phyloP scores from a whole-genome alignment of 1,140 invertebrate species.

The Glossosoma conforme region DNA sequence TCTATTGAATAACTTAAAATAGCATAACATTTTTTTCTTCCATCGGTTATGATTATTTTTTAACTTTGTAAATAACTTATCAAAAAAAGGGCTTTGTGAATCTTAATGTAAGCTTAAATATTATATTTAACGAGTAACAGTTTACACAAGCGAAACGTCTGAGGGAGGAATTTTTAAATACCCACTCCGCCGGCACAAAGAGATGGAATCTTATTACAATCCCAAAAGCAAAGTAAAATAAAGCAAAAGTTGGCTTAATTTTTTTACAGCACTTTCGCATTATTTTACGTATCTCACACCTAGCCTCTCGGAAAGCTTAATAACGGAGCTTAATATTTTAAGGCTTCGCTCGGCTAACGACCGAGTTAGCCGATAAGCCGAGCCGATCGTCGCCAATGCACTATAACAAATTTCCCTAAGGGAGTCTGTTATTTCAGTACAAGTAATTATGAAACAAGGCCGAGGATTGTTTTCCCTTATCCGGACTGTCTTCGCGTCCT shows the following conservation, averaged over 20 bases:
- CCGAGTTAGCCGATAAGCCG: constrained; percentile 21
- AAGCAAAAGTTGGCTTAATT: constrained; percentile 4
- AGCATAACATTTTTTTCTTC: no score
- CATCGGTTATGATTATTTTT: no score
- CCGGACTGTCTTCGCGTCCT: constrained; percentile 12
- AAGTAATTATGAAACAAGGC: constrained; percentile 19
- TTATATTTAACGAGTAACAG: no score
- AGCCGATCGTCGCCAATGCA: constrained; percentile 21
- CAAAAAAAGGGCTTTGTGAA: not conserved
- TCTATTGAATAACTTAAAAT: no score
- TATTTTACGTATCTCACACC: no score
- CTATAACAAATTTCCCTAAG: constrained; percentile 11
- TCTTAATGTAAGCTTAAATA: no score
- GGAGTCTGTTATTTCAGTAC: constrained; percentile 14
- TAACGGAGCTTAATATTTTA: constrained; percentile 9
- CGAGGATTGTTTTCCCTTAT: constrained; percentile 20
- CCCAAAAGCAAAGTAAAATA: not conserved
- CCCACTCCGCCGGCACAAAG: no score
- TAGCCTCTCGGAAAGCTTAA: constrained; percentile 9
- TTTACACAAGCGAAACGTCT: no score
- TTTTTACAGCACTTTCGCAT: not conserved
- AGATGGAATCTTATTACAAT: no score
- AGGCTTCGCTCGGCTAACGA: constrained; percentile 12
- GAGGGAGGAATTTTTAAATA: no score
- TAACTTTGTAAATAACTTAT: no score